Evolutionary conservation across 2,797 vertebrate species (phyloP).

Genomic region (Malacoctenus gilli): DNA sequence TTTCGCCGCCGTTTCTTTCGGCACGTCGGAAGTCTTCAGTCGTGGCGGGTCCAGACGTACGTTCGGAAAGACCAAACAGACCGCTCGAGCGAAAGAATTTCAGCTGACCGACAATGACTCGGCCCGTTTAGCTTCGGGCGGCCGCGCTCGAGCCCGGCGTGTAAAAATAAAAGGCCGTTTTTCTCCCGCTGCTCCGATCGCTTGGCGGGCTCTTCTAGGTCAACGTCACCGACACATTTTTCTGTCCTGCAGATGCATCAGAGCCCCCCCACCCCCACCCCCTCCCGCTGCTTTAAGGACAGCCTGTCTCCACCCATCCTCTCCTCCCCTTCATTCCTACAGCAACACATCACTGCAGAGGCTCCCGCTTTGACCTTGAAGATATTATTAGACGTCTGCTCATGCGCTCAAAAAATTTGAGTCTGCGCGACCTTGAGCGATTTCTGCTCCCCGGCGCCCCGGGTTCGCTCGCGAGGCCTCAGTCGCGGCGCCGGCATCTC

Average conservation of each 20-base stretch:
- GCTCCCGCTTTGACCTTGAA: conserved; percentile 57
- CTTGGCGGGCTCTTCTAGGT: neutral
- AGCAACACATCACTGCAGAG: conserved; percentile 56
- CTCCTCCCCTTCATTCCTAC: conserved; percentile 49
- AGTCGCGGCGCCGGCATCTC: neutral
- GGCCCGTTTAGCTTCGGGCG: too few species aligned
- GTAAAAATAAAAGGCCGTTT: too few species aligned
- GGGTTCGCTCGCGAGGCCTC: conserved; percentile 1
- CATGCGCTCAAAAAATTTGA: conserved; percentile 25
- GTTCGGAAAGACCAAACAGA: too few species aligned
- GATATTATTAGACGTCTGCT: conserved; percentile 66
- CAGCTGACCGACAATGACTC: too few species aligned
- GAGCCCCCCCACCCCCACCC: neutral
- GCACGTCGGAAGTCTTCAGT: too few species aligned
- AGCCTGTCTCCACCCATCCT: conserved; percentile 38
- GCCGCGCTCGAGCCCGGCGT: too few species aligned
- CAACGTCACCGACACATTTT: neutral
- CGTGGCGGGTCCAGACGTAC: too few species aligned
- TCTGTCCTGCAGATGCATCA: conserved; percentile 1
- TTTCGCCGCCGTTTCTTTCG: too few species aligned
- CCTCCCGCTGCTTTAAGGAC: conserved; percentile 44
- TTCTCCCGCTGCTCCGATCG: neutral
- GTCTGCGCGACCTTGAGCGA: conserved; percentile 53
- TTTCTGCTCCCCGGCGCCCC: conserved; percentile 15
- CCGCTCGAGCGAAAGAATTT: too few species aligned